Evolutionary conservation across 1,140 invertebrate species (phyloP).

Genomic region (Aporrectodea caliginosa): DNA sequence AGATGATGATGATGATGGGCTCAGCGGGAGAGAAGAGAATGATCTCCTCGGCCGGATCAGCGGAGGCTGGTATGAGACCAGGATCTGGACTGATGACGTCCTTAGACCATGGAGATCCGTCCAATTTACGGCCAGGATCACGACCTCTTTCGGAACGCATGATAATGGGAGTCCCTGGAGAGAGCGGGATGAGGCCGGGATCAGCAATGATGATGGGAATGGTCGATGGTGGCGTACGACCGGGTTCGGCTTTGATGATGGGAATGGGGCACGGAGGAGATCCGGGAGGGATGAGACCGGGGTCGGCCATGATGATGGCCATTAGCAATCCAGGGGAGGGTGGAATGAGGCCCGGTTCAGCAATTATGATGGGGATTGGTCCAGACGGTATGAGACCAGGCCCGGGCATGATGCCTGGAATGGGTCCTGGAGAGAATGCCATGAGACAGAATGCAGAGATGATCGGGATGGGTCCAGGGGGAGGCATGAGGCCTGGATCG

Average conservation of each 20-base stretch:
- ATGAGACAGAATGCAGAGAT: constrained; percentile 44
- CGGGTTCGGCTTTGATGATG: constrained; percentile 9
- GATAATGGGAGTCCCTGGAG: constrained; percentile 4
- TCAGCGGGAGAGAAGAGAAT: background rate
- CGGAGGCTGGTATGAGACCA: background rate
- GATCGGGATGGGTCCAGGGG: constrained; percentile 40
- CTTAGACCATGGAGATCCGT: background rate
- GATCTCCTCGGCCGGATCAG: background rate
- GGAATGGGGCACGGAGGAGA: constrained; percentile 12
- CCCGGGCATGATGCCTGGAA: constrained; percentile 38
- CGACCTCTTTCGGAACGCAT: background rate
- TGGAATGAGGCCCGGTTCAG: constrained; percentile 32
- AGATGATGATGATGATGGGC: constrained; percentile 5
- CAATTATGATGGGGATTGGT: constrained; percentile 28
- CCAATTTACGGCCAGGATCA: background rate
- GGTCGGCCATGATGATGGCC: constrained; percentile 11
- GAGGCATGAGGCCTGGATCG: constrained; percentile 9
- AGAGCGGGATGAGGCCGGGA: constrained; percentile 6
- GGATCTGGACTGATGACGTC: background rate
- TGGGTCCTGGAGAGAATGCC: constrained; percentile 40
- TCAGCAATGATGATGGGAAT: background rate
- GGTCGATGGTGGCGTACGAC: constrained; percentile 4
- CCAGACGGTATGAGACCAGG: constrained; percentile 41
- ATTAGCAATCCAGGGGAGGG: constrained; percentile 8
- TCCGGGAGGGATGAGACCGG: background rate